Evolutionary conservation across 2,113 vertebrate genomes (phyloP).

Genomic region (Malurus elegans): DNA sequence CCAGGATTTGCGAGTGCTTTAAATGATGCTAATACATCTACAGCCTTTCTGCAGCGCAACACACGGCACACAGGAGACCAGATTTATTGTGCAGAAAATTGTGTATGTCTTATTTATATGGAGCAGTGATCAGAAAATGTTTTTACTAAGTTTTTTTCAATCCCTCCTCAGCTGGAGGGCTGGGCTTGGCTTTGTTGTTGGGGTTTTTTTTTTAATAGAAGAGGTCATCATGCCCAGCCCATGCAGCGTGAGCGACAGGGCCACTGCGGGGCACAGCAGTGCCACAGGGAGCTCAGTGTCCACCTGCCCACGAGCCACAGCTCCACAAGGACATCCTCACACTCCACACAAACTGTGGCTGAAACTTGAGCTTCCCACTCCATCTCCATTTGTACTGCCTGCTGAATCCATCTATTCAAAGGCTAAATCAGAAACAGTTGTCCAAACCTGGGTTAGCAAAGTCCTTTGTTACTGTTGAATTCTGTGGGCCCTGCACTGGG

Average conservation of each 20-base stretch:
- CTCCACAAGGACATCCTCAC: neutral
- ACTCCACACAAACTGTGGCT: neutral
- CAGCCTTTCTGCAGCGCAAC: neutral
- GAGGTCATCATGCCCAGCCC: neutral
- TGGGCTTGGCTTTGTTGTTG: neutral
- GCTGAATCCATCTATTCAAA: neutral
- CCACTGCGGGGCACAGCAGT: fast-evolving
- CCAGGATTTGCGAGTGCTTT: neutral
- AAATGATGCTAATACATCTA: neutral
- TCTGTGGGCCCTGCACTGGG: neutral
- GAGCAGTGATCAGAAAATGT: neutral
- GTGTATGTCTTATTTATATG: neutral
- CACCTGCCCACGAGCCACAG: fast-evolving
- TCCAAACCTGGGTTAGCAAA: neutral
- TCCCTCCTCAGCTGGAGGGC: neutral
- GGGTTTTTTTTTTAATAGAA: neutral
- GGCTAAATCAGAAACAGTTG: neutral
- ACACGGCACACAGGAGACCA: neutral
- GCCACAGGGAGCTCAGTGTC: neutral
- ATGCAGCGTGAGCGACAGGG: fast-evolving
- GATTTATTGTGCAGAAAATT: neutral
- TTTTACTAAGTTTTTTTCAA: neutral
- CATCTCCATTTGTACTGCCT: neutral
- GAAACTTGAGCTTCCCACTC: neutral
- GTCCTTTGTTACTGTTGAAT: neutral